Percentiles rank a stretch among this genome's conserved stretches.
Conservation (phyloP, 1,140 invertebrate species). For the Bemisia tabaci region DNA sequence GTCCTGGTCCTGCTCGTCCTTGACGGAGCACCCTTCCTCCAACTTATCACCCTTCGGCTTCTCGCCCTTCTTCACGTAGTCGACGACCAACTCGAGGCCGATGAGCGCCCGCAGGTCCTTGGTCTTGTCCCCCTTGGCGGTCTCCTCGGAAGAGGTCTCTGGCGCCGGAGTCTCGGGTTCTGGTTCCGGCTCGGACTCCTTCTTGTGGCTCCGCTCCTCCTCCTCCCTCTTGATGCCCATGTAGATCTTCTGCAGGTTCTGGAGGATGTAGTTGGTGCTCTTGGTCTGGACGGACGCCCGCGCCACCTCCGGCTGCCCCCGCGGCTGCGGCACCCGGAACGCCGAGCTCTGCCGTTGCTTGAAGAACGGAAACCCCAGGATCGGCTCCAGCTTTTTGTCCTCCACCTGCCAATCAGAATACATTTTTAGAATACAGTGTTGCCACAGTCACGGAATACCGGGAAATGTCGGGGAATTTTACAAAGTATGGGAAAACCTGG, state of each 20-base stretch:
- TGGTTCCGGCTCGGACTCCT: too few species aligned
- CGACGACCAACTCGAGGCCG: slow-evolving; percentile 40
- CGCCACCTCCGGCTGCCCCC: slow-evolving; percentile 21
- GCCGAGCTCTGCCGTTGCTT: slow-evolving; percentile 34
- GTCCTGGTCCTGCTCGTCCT: background rate
- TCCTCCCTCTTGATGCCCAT: slow-evolving; percentile 15
- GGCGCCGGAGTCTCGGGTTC: too few species aligned
- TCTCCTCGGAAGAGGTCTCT: too few species aligned
- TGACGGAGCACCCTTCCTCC: slow-evolving; percentile 3
- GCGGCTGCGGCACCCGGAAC: slow-evolving; percentile 35
- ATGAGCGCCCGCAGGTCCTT: slow-evolving; percentile 38
- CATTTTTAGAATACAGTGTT: too few species aligned
- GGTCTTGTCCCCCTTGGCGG: slow-evolving; percentile 31
- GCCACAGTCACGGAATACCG: too few species aligned
- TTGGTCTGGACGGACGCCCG: slow-evolving; percentile 28
- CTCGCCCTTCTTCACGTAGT: slow-evolving; percentile 39
- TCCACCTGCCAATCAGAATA: too few species aligned
- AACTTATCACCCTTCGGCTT: slow-evolving; percentile 8
- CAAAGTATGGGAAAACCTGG: too few species aligned
- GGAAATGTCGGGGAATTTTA: too few species aligned
- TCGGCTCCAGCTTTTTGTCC: slow-evolving; percentile 8
- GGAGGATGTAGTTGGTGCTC: slow-evolving; percentile 35
- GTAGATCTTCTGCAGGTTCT: slow-evolving; percentile 29
- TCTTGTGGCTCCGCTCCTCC: too few species aligned
- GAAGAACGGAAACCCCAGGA: slow-evolving; percentile 24